Base-by-base conservation (phyloP, 2,888 invertebrate genomes). In the Cheilosia pagana region DNA sequence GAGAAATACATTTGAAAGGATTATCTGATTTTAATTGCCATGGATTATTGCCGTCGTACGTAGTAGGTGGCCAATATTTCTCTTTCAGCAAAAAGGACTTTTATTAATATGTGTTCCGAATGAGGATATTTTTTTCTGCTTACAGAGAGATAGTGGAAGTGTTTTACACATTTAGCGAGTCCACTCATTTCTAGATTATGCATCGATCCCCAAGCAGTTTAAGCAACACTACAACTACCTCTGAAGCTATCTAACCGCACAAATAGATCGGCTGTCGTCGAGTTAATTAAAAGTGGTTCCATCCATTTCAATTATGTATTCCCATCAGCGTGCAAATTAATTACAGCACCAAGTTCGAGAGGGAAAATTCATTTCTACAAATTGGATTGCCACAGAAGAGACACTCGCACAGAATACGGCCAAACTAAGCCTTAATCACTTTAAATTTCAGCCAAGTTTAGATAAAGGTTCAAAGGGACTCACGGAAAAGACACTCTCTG, bases 21-120 rank as follows among this genome's bases (percentile, higher is more conserved):
- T 82, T 82, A 78, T 77, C 77, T 77, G 78, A 78, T 82, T 77
- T 82, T 82, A 82, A 82, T 82, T 82, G 82, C 78, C 67, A 62
- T 50, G 81, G 81, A 81, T 81, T 81, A 78, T 81, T 67, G 50
- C 35, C 12, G 35, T 12, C 12, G 41, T 62, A 53, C 12, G 35
- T 12, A 35, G 41, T 62, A 53, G 45, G 35, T 21, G 52, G 65
- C 0, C 16, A 19, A 41, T 52, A 52, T 65, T 16, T 52, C 50
- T 25, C 28, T 25, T 65, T 65, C 57, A 57, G 14, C 41, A 1
- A 75, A 57, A 57, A 35, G 57, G 28, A 23, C 12, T 67, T 57
- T 21, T 75, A 67, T 76, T 59, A 67, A 57, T 50, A 52, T 8
- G 14, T 16, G 12, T 35, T 39, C 23, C 21, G 39, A 55, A 59